Percentiles rank a stretch among this genome's conserved stretches.
These are phyloP conservation scores for Corella eumyota DNA, from an alignment of 23 tunicate species.

Conservation along the genomic window DNA sequence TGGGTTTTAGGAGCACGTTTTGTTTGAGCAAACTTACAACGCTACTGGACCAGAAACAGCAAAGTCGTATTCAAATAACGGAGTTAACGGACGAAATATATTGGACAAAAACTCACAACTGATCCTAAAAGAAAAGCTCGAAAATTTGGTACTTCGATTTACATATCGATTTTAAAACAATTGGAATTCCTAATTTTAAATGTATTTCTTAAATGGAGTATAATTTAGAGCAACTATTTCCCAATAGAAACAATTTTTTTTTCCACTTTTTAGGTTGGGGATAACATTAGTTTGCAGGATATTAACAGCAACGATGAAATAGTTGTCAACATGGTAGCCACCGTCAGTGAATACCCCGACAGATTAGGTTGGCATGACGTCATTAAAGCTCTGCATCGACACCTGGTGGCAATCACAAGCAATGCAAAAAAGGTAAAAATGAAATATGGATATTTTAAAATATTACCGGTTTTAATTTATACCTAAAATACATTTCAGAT, in stretches of 20 bases:
- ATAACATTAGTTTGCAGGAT: constrained; percentile 49
- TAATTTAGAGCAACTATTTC: too few species aligned
- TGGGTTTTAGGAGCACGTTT: not conserved
- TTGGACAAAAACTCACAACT: too few species aligned
- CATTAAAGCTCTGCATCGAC: constrained; percentile 16
- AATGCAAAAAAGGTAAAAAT: not conserved
- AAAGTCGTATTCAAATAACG: not conserved
- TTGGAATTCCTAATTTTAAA: too few species aligned
- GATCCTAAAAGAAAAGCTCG: too few species aligned
- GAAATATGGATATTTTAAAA: too few species aligned
- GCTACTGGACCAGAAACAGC: constrained; percentile 4
- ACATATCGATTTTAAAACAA: too few species aligned
- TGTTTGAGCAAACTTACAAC: constrained; percentile 7
- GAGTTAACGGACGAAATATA: too few species aligned
- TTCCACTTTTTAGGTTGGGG: too few species aligned
- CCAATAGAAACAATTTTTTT: too few species aligned
- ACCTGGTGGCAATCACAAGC: constrained; percentile 5
- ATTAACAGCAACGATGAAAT: constrained; percentile 34
- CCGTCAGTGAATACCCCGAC: constrained; percentile 78
- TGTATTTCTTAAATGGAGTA: too few species aligned
- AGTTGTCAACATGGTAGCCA: constrained; percentile 21
- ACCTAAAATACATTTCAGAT: constrained; percentile 56
- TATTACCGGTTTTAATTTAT: too few species aligned
- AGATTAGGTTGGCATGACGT: constrained; percentile 43
- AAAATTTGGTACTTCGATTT: too few species aligned